A percentile compares a stretch with the other conserved stretches of the same genome.
Evolutionary conservation across 2,797 vertebrate species (phyloP).

Genomic region (Peromyscus eremicus): DNA sequence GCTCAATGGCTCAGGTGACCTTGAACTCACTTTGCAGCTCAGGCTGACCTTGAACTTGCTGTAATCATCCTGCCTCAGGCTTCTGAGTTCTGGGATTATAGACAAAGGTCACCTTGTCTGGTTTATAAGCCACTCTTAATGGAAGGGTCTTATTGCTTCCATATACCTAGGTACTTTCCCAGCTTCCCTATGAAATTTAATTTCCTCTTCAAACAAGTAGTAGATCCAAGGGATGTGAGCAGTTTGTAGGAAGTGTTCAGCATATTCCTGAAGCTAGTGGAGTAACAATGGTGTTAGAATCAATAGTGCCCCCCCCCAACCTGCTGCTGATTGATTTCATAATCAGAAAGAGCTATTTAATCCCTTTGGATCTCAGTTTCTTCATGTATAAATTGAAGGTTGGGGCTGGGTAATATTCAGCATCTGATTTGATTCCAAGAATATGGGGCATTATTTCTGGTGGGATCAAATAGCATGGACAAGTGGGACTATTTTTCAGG

Average conservation of each 20-base stretch:
- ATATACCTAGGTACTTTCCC: neutral
- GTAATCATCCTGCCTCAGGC: neutral
- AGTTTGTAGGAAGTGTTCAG: neutral
- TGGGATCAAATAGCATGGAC: constrained; percentile 15
- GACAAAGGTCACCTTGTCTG: neutral
- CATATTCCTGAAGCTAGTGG: neutral
- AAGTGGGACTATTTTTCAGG: neutral
- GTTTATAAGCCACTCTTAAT: neutral
- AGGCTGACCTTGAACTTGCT: neutral
- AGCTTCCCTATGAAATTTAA: neutral
- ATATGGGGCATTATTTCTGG: neutral
- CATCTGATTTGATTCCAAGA: constrained; percentile 53
- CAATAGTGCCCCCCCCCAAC: neutral
- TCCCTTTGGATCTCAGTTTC: neutral
- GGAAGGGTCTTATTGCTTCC: neutral
- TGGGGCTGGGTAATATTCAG: neutral
- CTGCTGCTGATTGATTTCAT: neutral
- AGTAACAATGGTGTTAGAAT: neutral
- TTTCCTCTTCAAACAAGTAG: neutral
- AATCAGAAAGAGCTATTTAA: neutral
- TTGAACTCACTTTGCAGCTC: neutral
- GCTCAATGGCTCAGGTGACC: neutral
- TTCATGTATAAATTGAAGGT: constrained; percentile 38
- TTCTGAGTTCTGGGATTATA: neutral
- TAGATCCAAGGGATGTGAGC: neutral